phyloP scores from a whole-genome alignment of 1,140 invertebrate species.

The Drosophila subpulchrella region DNA sequence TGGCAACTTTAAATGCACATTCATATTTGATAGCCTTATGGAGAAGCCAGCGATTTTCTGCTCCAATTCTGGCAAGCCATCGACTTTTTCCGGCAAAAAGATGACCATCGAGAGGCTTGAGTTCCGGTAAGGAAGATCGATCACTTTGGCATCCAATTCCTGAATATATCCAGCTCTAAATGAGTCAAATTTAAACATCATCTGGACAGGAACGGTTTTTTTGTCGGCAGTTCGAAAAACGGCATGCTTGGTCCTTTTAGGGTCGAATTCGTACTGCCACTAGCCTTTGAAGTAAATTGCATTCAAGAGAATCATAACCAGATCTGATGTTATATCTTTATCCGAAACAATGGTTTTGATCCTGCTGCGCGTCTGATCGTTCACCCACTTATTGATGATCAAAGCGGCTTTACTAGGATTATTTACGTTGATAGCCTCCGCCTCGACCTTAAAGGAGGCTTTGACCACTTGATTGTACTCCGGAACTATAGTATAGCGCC shows the following conservation, averaged over 20 bases:
- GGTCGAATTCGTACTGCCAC: constrained; percentile 53
- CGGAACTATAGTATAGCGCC: constrained; percentile 8
- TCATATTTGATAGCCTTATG: constrained; percentile 39
- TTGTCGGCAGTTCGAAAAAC: constrained; percentile 27
- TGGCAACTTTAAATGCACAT: constrained; percentile 86
- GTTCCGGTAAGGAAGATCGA: constrained; percentile 81
- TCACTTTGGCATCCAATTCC: constrained; percentile 41
- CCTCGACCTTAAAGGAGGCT: constrained; percentile 57
- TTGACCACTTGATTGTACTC: constrained; percentile 48
- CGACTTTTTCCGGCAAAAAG: constrained; percentile 86
- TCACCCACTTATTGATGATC: constrained; percentile 87
- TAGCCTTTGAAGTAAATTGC: constrained; percentile 87
- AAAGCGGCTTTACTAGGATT: constrained; percentile 65
- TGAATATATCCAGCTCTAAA: constrained; percentile 46
- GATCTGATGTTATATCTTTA: fast-evolving
- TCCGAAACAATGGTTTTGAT: constrained; percentile 86
- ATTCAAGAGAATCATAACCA: constrained; percentile 86
- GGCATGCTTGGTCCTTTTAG: not conserved
- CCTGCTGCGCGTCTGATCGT: constrained; percentile 85
- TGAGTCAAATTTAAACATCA: constrained; percentile 85
- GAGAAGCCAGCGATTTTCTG: constrained; percentile 78
- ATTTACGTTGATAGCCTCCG: constrained; percentile 84
- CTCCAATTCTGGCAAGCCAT: constrained; percentile 85
- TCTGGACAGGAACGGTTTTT: constrained; percentile 74
- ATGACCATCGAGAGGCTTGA: constrained; percentile 85